Percentiles rank a stretch among this genome's conserved stretches.
Evolutionary conservation across 2,113 vertebrate species (phyloP).

Genomic region (Heterochromis multidens): DNA sequence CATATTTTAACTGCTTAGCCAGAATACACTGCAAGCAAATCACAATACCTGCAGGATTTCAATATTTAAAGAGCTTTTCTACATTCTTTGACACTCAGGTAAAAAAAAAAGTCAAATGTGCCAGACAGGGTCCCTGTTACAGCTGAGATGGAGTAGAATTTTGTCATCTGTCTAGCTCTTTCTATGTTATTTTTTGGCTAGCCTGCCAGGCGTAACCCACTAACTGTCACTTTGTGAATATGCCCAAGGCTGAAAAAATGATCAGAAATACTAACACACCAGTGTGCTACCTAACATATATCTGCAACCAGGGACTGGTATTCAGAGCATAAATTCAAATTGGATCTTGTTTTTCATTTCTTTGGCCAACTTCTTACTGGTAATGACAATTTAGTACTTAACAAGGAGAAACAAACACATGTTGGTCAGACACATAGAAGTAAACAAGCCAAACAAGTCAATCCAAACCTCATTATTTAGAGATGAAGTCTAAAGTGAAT

Average conservation of each 20-base stretch:
- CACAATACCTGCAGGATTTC: neutral
- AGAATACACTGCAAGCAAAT: neutral
- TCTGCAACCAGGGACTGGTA: neutral
- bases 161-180: conserved; percentile 19
- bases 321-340: neutral
- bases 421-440: neutral
- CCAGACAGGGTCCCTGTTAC: neutral
- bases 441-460: neutral
- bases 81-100: neutral
- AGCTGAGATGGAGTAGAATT: neutral
- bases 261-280: conserved; percentile 3
- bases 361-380: neutral
- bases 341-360: neutral
- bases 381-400: neutral
- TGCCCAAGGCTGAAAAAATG: conserved; percentile 6
- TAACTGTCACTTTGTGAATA: conserved; percentile 18
- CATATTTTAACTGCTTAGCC: neutral
- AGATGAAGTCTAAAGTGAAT: neutral
- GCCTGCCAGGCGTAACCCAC: conserved; percentile 9
- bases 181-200: neutral
- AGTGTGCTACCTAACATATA: neutral
- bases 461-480: neutral
- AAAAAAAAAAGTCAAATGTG: neutral
- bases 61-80: conserved; percentile 14
- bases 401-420: neutral